These are phyloP conservation scores for Mizuhopecten yessoensis DNA, from an alignment of 1,140 invertebrate genomes.

Conservation along the genomic window DNA sequence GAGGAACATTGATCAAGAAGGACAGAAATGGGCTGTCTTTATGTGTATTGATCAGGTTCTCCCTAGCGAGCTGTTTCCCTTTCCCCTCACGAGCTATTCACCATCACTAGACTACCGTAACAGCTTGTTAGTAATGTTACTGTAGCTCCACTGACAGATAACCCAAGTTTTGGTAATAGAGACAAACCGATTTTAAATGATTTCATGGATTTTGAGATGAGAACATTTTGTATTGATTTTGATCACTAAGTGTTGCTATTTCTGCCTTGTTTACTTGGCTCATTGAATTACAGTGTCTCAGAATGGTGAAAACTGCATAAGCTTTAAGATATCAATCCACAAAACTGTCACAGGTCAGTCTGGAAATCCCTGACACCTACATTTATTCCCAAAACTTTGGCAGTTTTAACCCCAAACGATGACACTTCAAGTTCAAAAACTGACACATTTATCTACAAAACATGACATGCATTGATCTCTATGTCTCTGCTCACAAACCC, in stretches of 20 bases:
- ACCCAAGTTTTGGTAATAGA: not conserved
- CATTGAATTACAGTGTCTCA: no score
- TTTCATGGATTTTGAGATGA: not conserved
- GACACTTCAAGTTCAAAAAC: not conserved
- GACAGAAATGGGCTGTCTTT: not conserved
- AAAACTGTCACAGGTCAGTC: not conserved
- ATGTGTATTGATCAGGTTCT: not conserved
- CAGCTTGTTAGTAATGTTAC: conserved; percentile 32
- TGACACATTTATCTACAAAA: not conserved
- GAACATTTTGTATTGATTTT: not conserved
- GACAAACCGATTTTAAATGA: conserved; percentile 13
- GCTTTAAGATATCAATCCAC: not conserved
- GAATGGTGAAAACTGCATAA: not conserved
- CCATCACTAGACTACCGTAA: not conserved
- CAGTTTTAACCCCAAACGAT: not conserved
- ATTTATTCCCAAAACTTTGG: not conserved
- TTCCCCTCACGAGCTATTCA: not conserved
- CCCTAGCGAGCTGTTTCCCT: not conserved
- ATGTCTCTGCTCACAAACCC: no score
- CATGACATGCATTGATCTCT: no score
- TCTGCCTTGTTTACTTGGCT: not conserved
- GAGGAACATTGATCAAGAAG: conserved; percentile 13
- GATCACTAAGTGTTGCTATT: not conserved
- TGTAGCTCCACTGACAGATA: not conserved
- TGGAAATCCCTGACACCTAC: no score